phyloP scores from a whole-genome alignment of 2,888 invertebrate species.

The Halocaridina rubra region DNA sequence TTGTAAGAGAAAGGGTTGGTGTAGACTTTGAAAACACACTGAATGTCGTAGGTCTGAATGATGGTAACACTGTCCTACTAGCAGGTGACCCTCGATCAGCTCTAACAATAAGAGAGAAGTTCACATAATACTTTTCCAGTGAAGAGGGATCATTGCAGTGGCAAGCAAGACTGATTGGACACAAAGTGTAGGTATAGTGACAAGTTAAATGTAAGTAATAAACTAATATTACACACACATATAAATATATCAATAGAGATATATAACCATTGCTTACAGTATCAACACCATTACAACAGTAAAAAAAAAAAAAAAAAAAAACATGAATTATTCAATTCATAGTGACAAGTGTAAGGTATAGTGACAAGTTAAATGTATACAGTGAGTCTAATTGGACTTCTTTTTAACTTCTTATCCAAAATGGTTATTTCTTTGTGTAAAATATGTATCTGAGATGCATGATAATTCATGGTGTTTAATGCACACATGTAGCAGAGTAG shows the following conservation, averaged over 20 bases:
- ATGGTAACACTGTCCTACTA: slow-evolving; percentile 17
- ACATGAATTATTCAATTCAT: too few species aligned
- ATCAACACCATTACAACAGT: too few species aligned
- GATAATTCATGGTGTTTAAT: background rate
- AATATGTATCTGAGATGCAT: background rate
- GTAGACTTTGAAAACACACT: slow-evolving; percentile 29
- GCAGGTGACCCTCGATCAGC: background rate
- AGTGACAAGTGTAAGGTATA: too few species aligned
- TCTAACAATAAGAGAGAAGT: slow-evolving; percentile 22
- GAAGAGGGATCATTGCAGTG: slow-evolving; percentile 7
- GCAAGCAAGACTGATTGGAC: slow-evolving; percentile 5
- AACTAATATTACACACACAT: background rate
- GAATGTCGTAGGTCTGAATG: slow-evolving; percentile 29
- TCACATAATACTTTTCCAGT: slow-evolving; percentile 8
- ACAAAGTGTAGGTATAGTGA: slow-evolving; percentile 6
- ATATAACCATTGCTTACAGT: too few species aligned
- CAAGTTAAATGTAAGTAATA: background rate
- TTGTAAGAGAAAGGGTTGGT: slow-evolving; percentile 26
- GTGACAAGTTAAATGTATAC: too few species aligned
- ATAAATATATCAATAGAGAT: too few species aligned
- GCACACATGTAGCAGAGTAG: slow-evolving; percentile 5
- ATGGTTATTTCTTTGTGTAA: background rate
- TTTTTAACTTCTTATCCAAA: background rate
- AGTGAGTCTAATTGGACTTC: too few species aligned
- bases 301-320: too few species aligned